A percentile compares a stretch with the other conserved stretches of the same genome.
Conservation (phyloP, 2,888 invertebrate species). For the Cephus nigrinus region DNA sequence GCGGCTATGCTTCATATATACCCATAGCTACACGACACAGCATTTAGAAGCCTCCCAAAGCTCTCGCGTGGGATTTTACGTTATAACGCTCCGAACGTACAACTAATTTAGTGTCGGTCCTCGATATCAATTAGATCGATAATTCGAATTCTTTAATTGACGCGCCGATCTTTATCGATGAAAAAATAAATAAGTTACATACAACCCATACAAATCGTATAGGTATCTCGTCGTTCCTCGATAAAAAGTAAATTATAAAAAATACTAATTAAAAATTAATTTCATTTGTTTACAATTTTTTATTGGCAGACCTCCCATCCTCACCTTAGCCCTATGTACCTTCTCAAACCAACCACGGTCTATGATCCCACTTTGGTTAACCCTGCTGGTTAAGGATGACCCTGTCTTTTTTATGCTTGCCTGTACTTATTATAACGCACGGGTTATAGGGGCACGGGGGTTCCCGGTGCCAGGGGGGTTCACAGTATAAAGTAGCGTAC, state of each 20-base stretch:
- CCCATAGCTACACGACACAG: not conserved
- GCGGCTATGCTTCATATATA: not conserved
- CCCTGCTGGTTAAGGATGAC: constrained; percentile 27
- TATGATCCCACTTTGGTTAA: not conserved
- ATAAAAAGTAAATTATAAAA: not conserved
- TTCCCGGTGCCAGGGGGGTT: not conserved
- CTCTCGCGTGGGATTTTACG: not conserved
- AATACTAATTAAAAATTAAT: not conserved
- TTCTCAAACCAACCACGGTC: not conserved
- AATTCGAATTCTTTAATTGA: not conserved
- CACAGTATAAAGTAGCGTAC: not conserved
- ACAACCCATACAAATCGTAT: not conserved
- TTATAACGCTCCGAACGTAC: not conserved
- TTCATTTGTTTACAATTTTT: not conserved
- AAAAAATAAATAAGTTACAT: not conserved
- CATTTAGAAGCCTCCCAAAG: not conserved
- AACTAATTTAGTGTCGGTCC: not conserved
- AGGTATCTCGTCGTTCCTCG: not conserved
- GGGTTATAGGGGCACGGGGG: constrained; percentile 5
- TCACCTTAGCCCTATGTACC: not conserved
- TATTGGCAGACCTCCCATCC: not conserved
- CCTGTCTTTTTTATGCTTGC: constrained; percentile 35
- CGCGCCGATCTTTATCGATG: not conserved
- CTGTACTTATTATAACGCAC: constrained; percentile 38
- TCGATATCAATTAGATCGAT: not conserved